Evolutionary conservation across 1,140 invertebrate genomes (phyloP).

Genomic region (Goniozus legneri): DNA sequence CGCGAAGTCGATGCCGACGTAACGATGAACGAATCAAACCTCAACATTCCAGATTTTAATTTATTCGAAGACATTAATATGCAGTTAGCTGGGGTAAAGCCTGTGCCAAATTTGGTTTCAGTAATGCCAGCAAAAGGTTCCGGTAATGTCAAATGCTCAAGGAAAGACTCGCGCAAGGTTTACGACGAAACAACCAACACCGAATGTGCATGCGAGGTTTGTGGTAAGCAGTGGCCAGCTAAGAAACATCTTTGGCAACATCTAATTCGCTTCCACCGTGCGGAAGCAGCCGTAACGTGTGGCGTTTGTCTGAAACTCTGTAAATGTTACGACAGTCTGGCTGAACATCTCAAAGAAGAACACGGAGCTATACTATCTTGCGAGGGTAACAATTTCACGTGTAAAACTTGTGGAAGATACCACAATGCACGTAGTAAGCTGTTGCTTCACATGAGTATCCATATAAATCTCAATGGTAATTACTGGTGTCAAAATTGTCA

Average conservation of each 20-base stretch:
- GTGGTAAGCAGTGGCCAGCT: constrained; percentile 61
- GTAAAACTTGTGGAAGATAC: constrained; percentile 57
- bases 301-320: constrained; percentile 62
- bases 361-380: constrained; percentile 55
- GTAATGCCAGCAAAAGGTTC: constrained; percentile 31
- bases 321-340: constrained; percentile 51
- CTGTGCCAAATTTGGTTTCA: constrained; percentile 48
- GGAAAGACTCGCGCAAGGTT: constrained; percentile 51
- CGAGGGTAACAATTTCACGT: constrained; percentile 61
- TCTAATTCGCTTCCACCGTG: constrained; percentile 59
- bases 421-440: constrained; percentile 62
- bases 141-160: constrained; percentile 40
- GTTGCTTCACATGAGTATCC: constrained; percentile 58
- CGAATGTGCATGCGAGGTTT: constrained; percentile 58
- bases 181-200: constrained; percentile 52
- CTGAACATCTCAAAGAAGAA: constrained; percentile 54
- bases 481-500: constrained; percentile 41
- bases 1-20: constrained; percentile 30
- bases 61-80: constrained; percentile 51
- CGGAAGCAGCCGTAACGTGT: constrained; percentile 59
- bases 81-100: constrained; percentile 41
- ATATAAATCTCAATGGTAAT: constrained; percentile 53
- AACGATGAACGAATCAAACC: constrained; percentile 34
- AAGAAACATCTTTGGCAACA: constrained; percentile 65
- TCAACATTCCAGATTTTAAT: constrained; percentile 52